phyloP scores from a whole-genome alignment of 2,113 vertebrate genomes.

The Mobula hypostoma region DNA sequence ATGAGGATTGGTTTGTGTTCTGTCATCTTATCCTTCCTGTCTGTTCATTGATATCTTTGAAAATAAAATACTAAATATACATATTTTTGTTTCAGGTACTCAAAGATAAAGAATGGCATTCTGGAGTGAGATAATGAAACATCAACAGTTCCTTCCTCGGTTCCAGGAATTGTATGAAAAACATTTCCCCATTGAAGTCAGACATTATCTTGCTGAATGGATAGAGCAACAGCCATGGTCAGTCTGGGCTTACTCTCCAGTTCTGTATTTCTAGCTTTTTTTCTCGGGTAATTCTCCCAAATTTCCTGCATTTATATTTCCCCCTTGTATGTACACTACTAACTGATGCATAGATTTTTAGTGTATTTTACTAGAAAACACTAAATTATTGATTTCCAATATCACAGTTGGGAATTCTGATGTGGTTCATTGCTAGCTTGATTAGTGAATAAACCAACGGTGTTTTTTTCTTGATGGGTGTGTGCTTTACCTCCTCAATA shows the following conservation, averaged over 20 bases:
- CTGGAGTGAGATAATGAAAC: constrained; percentile 21
- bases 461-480: neutral
- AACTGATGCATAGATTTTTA: neutral
- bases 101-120: constrained; percentile 24
- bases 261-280: neutral
- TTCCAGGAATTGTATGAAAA: constrained; percentile 42
- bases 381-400: neutral
- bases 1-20: too few species aligned
- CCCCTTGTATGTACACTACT: neutral
- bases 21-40: too few species aligned
- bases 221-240: constrained; percentile 89
- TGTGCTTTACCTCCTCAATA: neutral
- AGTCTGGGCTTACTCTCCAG: constrained; percentile 37
- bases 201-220: constrained; percentile 77
- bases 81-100: constrained; percentile 10
- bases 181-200: constrained; percentile 72
- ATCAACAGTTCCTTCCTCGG: neutral
- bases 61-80: neutral
- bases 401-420: neutral
- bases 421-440: neutral
- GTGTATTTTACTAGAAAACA: neutral
- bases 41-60: neutral
- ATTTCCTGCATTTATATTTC: neutral
- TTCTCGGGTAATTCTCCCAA: neutral
- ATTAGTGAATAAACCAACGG: neutral